These are phyloP conservation scores for Coenobita brevimanus DNA, from an alignment of 1,140 invertebrate species.

Conservation along the genomic window DNA sequence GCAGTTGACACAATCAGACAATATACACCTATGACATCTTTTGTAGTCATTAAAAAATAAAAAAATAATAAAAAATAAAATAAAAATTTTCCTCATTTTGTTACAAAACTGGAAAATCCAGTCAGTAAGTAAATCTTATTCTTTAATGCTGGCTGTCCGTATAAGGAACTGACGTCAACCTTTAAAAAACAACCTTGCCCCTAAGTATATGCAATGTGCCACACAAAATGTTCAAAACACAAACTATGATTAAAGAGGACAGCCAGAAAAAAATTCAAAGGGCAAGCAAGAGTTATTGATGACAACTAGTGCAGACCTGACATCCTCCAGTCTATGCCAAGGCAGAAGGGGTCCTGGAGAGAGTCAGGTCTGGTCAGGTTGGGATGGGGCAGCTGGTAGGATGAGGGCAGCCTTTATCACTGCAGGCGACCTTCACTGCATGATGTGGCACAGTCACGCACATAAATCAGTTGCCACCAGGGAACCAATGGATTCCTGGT, in stretches of 20 bases:
- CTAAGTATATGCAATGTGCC: too few species aligned
- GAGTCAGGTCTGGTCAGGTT: slow-evolving; percentile 70
- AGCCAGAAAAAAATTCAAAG: slow-evolving; percentile 71
- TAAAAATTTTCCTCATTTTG: too few species aligned
- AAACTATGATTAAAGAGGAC: slow-evolving; percentile 35
- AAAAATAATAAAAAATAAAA: slow-evolving; percentile 62
- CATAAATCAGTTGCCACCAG: too few species aligned
- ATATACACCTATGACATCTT: slow-evolving; percentile 46
- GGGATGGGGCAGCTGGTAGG: slow-evolving; percentile 61
- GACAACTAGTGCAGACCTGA: slow-evolving; percentile 63
- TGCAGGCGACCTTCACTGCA: slow-evolving; percentile 13
- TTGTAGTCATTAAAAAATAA: slow-evolving; percentile 35
- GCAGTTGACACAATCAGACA: slow-evolving; percentile 31
- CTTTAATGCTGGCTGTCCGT: too few species aligned
- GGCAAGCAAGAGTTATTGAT: slow-evolving; percentile 59
- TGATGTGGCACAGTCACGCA: neutral
- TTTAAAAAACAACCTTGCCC: neutral
- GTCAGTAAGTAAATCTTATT: too few species aligned
- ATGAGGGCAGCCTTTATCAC: neutral
- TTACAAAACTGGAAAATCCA: too few species aligned
- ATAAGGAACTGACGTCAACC: too few species aligned
- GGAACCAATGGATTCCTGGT: too few species aligned
- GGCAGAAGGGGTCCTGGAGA: slow-evolving; percentile 36
- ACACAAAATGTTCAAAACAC: neutral
- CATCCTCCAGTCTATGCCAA: slow-evolving; percentile 55